phyloP scores from a whole-genome alignment of 2,113 vertebrate species.

The Poeciliopsis prolifica region DNA sequence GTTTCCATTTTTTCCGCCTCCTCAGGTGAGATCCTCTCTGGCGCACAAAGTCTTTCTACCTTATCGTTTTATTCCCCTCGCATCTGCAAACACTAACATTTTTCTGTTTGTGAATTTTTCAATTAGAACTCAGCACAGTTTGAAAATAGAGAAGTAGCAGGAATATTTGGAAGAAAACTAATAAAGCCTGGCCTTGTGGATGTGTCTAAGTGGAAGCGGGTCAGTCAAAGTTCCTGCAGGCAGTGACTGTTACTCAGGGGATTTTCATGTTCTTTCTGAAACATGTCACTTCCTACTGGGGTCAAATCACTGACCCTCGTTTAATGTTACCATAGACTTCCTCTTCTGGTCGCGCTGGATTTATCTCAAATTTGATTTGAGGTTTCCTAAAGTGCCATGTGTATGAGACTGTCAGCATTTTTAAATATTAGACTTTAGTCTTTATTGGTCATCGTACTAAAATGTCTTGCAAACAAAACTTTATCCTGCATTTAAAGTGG shows the following conservation, averaged over 20 bases:
- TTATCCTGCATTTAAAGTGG: too few relatives aligned
- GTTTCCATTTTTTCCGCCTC: slow-evolving; percentile 55
- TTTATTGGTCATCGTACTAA: too few relatives aligned
- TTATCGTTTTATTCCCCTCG: neutral
- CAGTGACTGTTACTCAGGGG: neutral
- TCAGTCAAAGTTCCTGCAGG: neutral
- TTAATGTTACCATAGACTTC: neutral
- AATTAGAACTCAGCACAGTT: neutral
- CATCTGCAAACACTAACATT: neutral
- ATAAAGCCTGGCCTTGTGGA: neutral
- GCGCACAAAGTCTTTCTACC: slow-evolving; percentile 23
- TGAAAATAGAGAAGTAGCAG: neutral
- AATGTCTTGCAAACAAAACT: too few relatives aligned
- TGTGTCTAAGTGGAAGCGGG: neutral
- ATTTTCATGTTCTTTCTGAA: neutral
- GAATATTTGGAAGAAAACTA: neutral
- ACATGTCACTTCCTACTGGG: neutral
- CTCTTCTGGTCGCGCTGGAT: neutral
- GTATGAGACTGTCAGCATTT: too few relatives aligned
- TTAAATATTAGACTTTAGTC: too few relatives aligned
- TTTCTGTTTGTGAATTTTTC: neutral
- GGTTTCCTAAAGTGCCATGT: neutral
- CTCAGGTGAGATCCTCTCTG: slow-evolving; percentile 27
- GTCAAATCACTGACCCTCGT: neutral
- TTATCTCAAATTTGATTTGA: slow-evolving; percentile 3